These are phyloP conservation scores for Bombus waltoni DNA, from an alignment of 1,140 invertebrate genomes.

Conservation along the genomic window DNA sequence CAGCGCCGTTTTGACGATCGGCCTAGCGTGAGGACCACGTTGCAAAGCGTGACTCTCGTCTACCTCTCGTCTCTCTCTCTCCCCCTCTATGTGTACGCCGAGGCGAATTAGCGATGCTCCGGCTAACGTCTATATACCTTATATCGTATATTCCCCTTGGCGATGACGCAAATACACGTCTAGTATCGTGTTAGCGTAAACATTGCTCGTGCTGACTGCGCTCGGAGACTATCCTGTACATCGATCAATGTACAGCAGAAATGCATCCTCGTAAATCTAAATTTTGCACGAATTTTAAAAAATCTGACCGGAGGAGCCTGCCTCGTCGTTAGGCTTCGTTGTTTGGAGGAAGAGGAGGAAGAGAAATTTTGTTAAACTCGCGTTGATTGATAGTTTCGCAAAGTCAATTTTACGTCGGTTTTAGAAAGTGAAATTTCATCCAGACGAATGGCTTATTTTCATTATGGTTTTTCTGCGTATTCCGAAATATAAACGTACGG, in stretches of 20 bases:
- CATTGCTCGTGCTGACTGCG: constrained; percentile 26
- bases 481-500: not conserved
- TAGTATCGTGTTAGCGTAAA: constrained; percentile 51
- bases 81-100: not conserved
- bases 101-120: constrained; percentile 55
- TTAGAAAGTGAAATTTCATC: not conserved
- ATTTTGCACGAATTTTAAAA: not conserved
- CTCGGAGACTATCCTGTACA: constrained; percentile 16
- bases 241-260: constrained; percentile 17
- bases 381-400: not conserved
- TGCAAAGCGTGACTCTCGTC: constrained; percentile 3
- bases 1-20: constrained; percentile 37
- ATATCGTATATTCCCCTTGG: constrained; percentile 25
- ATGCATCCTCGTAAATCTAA: not conserved
- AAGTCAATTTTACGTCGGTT: not conserved
- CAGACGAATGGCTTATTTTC: not conserved
- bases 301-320: not conserved
- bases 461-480: not conserved
- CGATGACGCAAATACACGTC: constrained; percentile 43
- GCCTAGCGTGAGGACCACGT: constrained; percentile 46
- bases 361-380: not conserved
- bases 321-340: not conserved
- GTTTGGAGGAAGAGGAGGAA: not conserved
- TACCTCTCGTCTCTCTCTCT: not conserved
- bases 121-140: constrained; percentile 45